Conservation (phyloP, 2,113 vertebrate genomes). For the Sebastes fasciatus region DNA sequence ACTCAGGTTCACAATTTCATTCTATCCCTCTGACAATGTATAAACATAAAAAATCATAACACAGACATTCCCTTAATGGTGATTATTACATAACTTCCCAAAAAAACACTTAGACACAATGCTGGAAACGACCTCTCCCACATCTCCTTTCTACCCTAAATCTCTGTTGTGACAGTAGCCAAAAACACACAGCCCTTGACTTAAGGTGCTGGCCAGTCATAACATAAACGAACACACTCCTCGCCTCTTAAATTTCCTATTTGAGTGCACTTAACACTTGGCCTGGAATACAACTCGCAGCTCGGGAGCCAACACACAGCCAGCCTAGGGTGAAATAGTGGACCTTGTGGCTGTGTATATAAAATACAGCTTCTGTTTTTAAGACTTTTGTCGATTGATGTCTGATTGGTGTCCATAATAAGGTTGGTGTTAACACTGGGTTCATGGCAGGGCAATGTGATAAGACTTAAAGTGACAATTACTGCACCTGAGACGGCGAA, state of each 20-base stretch:
- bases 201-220: slow-evolving; percentile 60
- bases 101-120: slow-evolving; percentile 23
- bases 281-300: not conserved
- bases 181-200: slow-evolving; percentile 55
- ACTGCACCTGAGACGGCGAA: slow-evolving; percentile 16
- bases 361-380: slow-evolving; percentile 27
- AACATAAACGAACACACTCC: slow-evolving; percentile 68
- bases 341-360: slow-evolving; percentile 18
- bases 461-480: not conserved
- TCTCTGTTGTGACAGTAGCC: slow-evolving; percentile 48
- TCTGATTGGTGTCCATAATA: slow-evolving; percentile 33
- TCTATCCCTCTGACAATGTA: not conserved
- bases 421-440: slow-evolving; percentile 10
- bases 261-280: slow-evolving; percentile 55
- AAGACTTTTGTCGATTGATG: not conserved
- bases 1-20: slow-evolving; percentile 1
- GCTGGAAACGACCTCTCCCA: slow-evolving; percentile 28
- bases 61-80: slow-evolving; percentile 10
- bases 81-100: slow-evolving; percentile 22
- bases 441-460: slow-evolving; percentile 19
- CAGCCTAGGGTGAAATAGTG: not conserved
- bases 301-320: slow-evolving; percentile 2
- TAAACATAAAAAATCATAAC: slow-evolving; percentile 41
- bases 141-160: slow-evolving; percentile 31
- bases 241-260: slow-evolving; percentile 55